Conservation (phyloP, 2,888 invertebrate species). For the Schizaphis graminum region DNA sequence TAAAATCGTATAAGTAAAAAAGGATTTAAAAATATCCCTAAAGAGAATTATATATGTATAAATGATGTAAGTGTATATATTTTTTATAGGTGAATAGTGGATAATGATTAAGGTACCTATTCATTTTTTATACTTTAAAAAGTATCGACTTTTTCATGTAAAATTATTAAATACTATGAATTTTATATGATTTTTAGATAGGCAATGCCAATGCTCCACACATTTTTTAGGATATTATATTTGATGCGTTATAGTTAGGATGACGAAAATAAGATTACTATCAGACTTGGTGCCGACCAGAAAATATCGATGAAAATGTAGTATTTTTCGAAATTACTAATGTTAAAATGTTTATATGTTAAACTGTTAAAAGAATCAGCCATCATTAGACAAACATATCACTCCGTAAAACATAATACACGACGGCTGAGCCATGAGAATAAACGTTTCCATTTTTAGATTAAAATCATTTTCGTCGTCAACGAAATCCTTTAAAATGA, state of each 20-base stretch:
- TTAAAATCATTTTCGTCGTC: neutral
- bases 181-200: neutral
- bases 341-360: neutral
- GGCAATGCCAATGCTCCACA: rapidly evolving
- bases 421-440: neutral
- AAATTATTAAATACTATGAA: no score
- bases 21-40: no score
- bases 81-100: no score
- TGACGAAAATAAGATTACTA: no score
- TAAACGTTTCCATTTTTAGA: slow-evolving; percentile 18
- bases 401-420: neutral
- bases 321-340: neutral
- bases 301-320: neutral
- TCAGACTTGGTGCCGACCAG: neutral
- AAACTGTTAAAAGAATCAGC: neutral
- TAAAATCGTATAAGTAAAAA: no score
- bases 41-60: no score
- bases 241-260: neutral
- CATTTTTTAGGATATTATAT: neutral
- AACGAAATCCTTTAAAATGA: neutral
- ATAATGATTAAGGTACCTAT: no score
- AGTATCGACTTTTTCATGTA: no score
- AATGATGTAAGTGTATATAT: no score
- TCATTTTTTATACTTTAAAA: no score
- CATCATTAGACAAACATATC: neutral